Evolutionary conservation across 2,797 vertebrate genomes (phyloP).

Genomic region (Sebastiscus albofasciatus): DNA sequence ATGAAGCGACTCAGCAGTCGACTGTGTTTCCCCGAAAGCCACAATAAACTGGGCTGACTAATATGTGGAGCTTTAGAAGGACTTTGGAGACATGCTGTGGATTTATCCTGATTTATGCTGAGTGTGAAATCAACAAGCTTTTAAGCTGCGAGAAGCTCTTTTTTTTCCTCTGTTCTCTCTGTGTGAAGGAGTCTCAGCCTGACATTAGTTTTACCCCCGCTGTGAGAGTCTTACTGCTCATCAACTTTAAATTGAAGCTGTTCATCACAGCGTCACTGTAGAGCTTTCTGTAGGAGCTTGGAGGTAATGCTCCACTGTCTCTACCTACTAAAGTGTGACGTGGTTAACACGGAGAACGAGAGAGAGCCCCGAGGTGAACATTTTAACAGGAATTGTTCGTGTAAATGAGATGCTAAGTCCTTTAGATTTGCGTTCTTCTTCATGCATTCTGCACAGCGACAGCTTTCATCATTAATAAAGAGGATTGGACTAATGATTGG

Average conservation of each 20-base stretch:
- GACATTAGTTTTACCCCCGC: conserved; percentile 37
- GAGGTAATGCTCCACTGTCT: conserved; percentile 1
- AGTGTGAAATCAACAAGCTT: conserved; percentile 67
- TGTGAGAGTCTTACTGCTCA: conserved; percentile 35
- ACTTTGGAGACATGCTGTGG: conserved; percentile 43
- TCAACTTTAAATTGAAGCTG: conserved; percentile 30
- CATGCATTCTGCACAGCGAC: background rate
- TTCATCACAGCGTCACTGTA: background rate
- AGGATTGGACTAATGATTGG: background rate
- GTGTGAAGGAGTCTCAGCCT: conserved; percentile 40
- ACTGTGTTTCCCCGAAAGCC: conserved; percentile 38
- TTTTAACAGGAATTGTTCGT: background rate
- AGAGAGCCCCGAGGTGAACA: background rate
- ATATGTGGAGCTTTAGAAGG: conserved; percentile 43
- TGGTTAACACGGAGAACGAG: background rate
- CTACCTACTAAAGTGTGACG: background rate
- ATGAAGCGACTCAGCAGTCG: conserved; percentile 50
- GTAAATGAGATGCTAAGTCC: conserved; percentile 10
- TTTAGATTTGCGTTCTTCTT: conserved; percentile 2
- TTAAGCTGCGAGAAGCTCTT: conserved; percentile 39
- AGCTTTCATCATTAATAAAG: background rate
- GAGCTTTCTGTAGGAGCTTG: background rate
- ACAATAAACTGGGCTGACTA: conserved; percentile 57
- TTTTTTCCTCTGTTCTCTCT: conserved; percentile 18
- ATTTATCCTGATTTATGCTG: conserved; percentile 58